These are phyloP conservation scores for Dione juno DNA, from an alignment of 2,888 invertebrate genomes.

Conservation along the genomic window DNA sequence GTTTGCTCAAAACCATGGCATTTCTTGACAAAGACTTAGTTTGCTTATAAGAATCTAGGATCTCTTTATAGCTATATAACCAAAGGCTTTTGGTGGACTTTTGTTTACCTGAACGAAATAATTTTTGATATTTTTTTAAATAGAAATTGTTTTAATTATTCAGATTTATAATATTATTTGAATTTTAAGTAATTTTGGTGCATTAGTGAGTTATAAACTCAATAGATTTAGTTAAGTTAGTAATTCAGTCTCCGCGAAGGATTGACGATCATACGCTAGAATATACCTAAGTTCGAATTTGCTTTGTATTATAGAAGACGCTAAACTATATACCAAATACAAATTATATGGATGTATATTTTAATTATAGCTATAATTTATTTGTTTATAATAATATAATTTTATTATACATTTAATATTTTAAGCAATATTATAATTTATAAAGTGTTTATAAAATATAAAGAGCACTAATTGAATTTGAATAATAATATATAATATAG, in stretches of 20 bases:
- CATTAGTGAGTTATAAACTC: slow-evolving; percentile 70
- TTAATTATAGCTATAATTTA: slow-evolving; percentile 27
- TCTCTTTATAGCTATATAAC: slow-evolving; percentile 61
- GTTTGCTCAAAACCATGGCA: slow-evolving; percentile 82
- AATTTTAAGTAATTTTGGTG: slow-evolving; percentile 53
- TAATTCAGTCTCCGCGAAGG: slow-evolving; percentile 65
- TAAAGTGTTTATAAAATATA: slow-evolving; percentile 37
- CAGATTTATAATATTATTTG: slow-evolving; percentile 54
- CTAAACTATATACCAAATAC: slow-evolving; percentile 73
- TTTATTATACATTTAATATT: slow-evolving; percentile 31
- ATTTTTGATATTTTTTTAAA: slow-evolving; percentile 47
- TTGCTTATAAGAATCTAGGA: slow-evolving; percentile 61
- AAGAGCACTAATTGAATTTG: slow-evolving; percentile 28
- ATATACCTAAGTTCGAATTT: slow-evolving; percentile 79
- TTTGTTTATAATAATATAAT: slow-evolving; percentile 36
- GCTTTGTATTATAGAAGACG: slow-evolving; percentile 75
- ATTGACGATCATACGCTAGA: slow-evolving; percentile 82
- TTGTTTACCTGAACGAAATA: slow-evolving; percentile 59
- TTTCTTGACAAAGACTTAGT: slow-evolving; percentile 71
- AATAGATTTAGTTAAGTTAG: slow-evolving; percentile 52
- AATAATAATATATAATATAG: slow-evolving; percentile 22
- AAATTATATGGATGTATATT: slow-evolving; percentile 47
- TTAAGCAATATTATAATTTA: slow-evolving; percentile 49
- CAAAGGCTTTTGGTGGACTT: slow-evolving; percentile 64
- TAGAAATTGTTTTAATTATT: slow-evolving; percentile 48